phyloP scores from a whole-genome alignment of 1,140 invertebrate species.

The Pygmarrhopalites habei region DNA sequence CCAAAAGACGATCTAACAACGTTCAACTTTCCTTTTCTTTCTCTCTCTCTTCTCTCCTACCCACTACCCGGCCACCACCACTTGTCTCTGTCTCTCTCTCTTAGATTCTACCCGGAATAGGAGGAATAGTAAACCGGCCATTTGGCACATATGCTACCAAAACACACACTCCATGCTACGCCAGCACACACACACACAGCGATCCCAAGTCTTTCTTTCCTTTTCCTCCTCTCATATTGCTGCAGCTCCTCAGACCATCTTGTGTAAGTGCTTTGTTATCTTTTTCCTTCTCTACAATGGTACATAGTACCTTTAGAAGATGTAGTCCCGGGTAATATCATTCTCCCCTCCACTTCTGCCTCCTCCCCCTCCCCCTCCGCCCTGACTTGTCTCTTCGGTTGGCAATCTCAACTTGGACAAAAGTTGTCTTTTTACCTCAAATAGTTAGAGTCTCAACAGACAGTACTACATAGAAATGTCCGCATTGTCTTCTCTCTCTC shows the following conservation, averaged over 20 bases:
- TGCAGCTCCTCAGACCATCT: constrained; percentile 3
- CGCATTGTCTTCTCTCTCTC: not conserved
- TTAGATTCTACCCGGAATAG: not conserved
- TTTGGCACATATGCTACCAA: constrained; percentile 38
- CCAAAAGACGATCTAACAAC: constrained; percentile 20
- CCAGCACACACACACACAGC: constrained; percentile 14
- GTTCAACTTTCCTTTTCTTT: constrained; percentile 32
- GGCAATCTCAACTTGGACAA: constrained; percentile 15
- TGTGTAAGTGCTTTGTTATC: constrained; percentile 37
- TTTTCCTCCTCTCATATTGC: constrained; percentile 21
- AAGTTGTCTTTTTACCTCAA: not conserved
- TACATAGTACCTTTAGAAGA: not conserved
- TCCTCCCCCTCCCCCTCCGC: not conserved
- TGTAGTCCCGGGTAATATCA: constrained; percentile 4
- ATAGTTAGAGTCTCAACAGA: not conserved
- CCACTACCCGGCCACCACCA: no score
- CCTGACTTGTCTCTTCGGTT: constrained; percentile 11
- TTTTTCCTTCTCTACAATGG: constrained; percentile 18
- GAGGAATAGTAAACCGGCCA: constrained; percentile 22
- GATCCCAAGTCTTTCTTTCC: constrained; percentile 1
- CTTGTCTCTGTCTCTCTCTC: constrained; percentile 2
- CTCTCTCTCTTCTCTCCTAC: not conserved
- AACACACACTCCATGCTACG: constrained; percentile 18
- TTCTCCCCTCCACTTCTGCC: constrained; percentile 11
- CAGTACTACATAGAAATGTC: constrained; percentile 8